Percentiles rank a stretch among this genome's conserved stretches.
These are phyloP conservation scores for Parotocinclus haroldoi DNA, from an alignment of 2,797 vertebrate species.

Conservation along the genomic window DNA sequence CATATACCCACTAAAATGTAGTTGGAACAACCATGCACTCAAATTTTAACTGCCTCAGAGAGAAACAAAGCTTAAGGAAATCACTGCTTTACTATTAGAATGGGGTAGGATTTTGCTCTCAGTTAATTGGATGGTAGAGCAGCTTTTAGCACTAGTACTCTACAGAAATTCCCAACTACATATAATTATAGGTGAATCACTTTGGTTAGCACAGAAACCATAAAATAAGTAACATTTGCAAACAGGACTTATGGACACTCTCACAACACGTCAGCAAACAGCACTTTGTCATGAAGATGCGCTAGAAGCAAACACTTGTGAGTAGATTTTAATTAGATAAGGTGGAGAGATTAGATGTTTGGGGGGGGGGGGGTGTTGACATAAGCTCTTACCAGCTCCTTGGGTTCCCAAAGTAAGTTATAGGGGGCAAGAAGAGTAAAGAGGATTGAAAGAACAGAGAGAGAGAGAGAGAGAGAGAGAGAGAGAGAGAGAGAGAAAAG, in stretches of 20 bases:
- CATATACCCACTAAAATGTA: not conserved
- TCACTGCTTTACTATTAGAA: not conserved
- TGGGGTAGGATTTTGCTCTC: not conserved
- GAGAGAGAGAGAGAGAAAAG: constrained; percentile 68
- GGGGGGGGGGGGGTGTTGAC: too few species aligned
- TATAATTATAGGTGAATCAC: not conserved
- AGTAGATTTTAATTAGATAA: constrained; percentile 41
- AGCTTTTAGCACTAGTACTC: not conserved
- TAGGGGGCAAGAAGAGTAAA: constrained; percentile 50
- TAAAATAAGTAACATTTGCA: not conserved
- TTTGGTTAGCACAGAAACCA: not conserved
- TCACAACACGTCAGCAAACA: constrained; percentile 5
- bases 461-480: constrained; percentile 45
- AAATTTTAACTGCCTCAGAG: not conserved
- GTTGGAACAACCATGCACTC: not conserved
- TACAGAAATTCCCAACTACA: not conserved
- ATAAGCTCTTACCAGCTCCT: constrained; percentile 97
- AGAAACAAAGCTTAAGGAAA: not conserved
- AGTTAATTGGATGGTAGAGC: constrained; percentile 3
- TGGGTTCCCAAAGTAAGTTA: constrained; percentile 90
- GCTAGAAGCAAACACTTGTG: constrained; percentile 17
- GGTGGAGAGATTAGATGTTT: constrained; percentile 32
- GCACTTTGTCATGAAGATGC: constrained; percentile 7
- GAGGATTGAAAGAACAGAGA: constrained; percentile 61
- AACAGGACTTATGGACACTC: not conserved